Percentiles rank a stretch among this genome's conserved stretches.
Evolutionary conservation across 2,113 vertebrate species (phyloP).

Genomic region (Grammomys surdaster): DNA sequence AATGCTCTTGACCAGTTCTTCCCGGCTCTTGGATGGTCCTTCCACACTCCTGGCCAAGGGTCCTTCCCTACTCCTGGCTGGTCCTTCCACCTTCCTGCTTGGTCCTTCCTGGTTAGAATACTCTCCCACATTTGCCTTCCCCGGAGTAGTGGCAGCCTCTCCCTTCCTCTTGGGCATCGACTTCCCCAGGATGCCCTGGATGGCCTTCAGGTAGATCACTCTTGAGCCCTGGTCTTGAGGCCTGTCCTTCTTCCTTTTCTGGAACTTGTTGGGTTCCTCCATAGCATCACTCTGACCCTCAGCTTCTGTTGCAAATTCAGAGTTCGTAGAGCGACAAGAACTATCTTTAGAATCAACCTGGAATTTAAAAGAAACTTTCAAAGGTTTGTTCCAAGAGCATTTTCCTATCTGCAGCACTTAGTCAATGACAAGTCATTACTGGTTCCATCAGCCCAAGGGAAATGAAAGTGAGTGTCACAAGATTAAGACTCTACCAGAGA

Average conservation of each 20-base stretch:
- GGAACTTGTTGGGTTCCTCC: conserved; percentile 63
- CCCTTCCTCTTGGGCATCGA: conserved; percentile 28
- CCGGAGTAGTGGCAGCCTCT: neutral
- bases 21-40: neutral
- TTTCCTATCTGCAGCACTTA: neutral
- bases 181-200: conserved; percentile 79
- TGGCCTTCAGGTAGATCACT: conserved; percentile 85
- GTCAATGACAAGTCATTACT: neutral
- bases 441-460: neutral
- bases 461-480: neutral
- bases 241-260: conserved; percentile 81
- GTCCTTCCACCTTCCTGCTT: neutral
- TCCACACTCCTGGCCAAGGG: neutral
- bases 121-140: neutral
- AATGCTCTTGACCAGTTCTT: neutral
- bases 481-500: neutral
- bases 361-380: conserved; percentile 34
- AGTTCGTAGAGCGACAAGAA: conserved; percentile 48
- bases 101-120: neutral
- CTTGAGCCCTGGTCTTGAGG: conserved; percentile 83
- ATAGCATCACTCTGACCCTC: conserved; percentile 39
- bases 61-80: neutral
- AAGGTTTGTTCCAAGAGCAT: neutral
- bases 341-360: conserved; percentile 73
- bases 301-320: conserved; percentile 61